phyloP scores from a whole-genome alignment of 2,797 vertebrate genomes.

The Catostomus latipinnis region DNA sequence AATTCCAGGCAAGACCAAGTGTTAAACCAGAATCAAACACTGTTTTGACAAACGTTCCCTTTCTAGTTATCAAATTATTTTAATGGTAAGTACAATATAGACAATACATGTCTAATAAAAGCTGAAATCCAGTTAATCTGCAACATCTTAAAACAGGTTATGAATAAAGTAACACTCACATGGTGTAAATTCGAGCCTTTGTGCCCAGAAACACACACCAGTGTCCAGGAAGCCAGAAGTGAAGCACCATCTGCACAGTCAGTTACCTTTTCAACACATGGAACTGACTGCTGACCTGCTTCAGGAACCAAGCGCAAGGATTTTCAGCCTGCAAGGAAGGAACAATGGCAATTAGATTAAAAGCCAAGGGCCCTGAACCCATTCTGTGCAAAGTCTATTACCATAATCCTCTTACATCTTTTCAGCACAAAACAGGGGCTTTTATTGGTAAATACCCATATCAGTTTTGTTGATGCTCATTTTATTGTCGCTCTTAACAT shows the following conservation, averaged over 20 bases:
- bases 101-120: neutral
- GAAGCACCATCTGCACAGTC: slow-evolving; percentile 18
- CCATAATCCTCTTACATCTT: slow-evolving; percentile 81
- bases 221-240: slow-evolving; percentile 31
- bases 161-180: slow-evolving; percentile 3
- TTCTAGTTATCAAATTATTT: neutral
- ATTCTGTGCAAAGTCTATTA: slow-evolving; percentile 65
- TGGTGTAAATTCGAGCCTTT: neutral
- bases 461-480: slow-evolving; percentile 76
- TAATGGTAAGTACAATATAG: too few species aligned
- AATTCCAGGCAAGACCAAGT: too few species aligned
- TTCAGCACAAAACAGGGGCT: slow-evolving; percentile 65
- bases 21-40: too few species aligned
- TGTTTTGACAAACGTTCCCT: too few species aligned
- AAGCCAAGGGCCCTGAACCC: slow-evolving; percentile 66
- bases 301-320: slow-evolving; percentile 54
- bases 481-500: slow-evolving; percentile 75
- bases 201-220: slow-evolving; percentile 15
- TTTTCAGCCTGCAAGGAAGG: slow-evolving; percentile 61
- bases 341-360: slow-evolving; percentile 76
- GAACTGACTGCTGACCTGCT: slow-evolving; percentile 45
- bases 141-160: neutral
- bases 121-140: neutral
- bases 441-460: slow-evolving; percentile 82
- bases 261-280: slow-evolving; percentile 43